phyloP scores from a whole-genome alignment of 2,888 invertebrate species.

The Patella pellucida region DNA sequence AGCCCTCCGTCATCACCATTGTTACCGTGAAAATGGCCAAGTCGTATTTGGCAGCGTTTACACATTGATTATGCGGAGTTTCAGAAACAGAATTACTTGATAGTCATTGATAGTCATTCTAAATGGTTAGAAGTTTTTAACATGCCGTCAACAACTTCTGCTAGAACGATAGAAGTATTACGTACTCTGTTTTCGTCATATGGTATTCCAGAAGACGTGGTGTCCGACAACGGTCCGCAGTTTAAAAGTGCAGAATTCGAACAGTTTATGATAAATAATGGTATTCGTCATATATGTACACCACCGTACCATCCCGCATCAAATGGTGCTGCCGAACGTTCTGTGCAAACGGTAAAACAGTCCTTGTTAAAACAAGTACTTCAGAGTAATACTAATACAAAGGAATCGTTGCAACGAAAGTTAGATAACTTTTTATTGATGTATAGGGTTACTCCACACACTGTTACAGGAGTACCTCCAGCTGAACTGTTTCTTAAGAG shows the following conservation, averaged over 20 bases:
- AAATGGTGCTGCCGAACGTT: neutral
- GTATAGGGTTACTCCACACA: too few species aligned
- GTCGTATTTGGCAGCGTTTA: constrained; percentile 47
- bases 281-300: neutral
- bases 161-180: neutral
- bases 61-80: constrained; percentile 51
- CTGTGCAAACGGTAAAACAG: neutral
- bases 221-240: too few species aligned
- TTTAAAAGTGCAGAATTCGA: constrained; percentile 5
- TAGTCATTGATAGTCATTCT: too few species aligned
- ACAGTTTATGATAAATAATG: constrained; percentile 2
- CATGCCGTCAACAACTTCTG: neutral
- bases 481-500: too few species aligned
- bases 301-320: neutral
- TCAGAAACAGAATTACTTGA: neutral
- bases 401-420: too few species aligned
- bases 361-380: neutral
- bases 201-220: neutral
- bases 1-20: constrained; percentile 39
- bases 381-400: neutral
- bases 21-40: constrained; percentile 50
- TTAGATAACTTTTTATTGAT: too few species aligned
- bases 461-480: too few species aligned
- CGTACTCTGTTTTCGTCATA: neutral
- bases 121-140: neutral